Evolutionary conservation across 2,797 vertebrate species (phyloP).

Genomic region (Bradypodion pumilum): DNA sequence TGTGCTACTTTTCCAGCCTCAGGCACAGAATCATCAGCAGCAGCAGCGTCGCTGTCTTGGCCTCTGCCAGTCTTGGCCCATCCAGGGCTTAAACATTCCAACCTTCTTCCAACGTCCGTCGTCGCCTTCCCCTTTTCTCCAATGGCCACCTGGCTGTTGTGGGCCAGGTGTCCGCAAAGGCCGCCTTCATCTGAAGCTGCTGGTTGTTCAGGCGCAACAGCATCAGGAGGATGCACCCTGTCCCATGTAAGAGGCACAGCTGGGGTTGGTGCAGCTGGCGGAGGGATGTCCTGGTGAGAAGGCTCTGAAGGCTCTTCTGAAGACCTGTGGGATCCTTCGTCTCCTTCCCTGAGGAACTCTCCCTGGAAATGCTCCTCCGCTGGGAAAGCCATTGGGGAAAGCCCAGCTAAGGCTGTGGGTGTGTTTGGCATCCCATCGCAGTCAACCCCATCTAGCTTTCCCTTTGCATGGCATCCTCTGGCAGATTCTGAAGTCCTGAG

Average conservation of each 20-base stretch:
- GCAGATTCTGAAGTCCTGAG: neutral
- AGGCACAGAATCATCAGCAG: neutral
- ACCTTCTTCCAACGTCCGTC: too few relatives aligned
- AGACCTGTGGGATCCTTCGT: neutral
- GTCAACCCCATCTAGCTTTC: neutral
- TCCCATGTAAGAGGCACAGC: neutral
- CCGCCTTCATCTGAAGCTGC: neutral
- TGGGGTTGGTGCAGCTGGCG: too few relatives aligned
- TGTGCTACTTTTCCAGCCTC: too few relatives aligned
- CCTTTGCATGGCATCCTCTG: too few relatives aligned
- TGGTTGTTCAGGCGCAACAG: rapidly evolving
- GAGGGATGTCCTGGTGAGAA: neutral
- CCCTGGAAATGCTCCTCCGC: too few relatives aligned
- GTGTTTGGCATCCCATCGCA: rapidly evolving
- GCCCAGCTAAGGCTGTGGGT: rapidly evolving
- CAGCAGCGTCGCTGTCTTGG: neutral
- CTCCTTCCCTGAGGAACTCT: neutral
- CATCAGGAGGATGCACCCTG: too few relatives aligned
- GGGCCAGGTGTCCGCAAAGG: too few relatives aligned
- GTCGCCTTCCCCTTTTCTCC: neutral
- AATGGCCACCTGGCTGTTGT: neutral
- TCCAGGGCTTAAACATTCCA: neutral
- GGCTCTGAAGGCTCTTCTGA: neutral
- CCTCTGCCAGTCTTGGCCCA: too few relatives aligned
- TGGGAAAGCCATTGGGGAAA: too few relatives aligned